Conservation (phyloP, 2,888 invertebrate species). For the Drosophila tanythrix region DNA sequence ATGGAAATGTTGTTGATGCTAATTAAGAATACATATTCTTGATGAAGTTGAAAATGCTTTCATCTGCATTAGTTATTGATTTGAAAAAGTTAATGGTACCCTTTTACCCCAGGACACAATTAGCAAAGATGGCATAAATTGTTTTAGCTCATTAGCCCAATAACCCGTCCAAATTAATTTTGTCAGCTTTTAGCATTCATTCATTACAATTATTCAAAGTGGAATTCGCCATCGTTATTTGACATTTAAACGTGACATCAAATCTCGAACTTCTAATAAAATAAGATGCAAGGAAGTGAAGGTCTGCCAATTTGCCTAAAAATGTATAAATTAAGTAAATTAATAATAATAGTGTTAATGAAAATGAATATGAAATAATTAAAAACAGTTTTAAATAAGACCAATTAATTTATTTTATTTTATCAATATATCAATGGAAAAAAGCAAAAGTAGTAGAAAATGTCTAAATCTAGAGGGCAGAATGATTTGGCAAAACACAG, state of each 20-base stretch:
- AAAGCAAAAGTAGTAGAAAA: not conserved
- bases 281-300: not conserved
- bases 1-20: too few relatives aligned
- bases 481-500: not conserved
- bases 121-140: constrained; percentile 22
- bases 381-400: not conserved
- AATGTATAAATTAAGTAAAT: not conserved
- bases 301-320: not conserved
- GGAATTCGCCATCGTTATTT: constrained; percentile 18
- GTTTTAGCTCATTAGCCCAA: constrained; percentile 16
- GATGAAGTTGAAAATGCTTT: not conserved
- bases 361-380: too few relatives aligned
- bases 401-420: not conserved
- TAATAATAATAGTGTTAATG: not conserved
- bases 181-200: constrained; percentile 30
- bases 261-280: not conserved
- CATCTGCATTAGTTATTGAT: not conserved
- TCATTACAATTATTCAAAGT: constrained; percentile 58
- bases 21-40: not conserved
- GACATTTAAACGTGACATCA: constrained; percentile 21
- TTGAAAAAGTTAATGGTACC: not conserved
- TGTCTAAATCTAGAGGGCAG: not conserved
- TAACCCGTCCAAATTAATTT: constrained; percentile 41
- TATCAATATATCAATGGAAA: not conserved
- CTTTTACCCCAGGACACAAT: not conserved